Percentiles rank a stretch among this genome's conserved stretches.
Conservation (phyloP, 2,113 vertebrate genomes). For the Pristiophorus japonicus region DNA sequence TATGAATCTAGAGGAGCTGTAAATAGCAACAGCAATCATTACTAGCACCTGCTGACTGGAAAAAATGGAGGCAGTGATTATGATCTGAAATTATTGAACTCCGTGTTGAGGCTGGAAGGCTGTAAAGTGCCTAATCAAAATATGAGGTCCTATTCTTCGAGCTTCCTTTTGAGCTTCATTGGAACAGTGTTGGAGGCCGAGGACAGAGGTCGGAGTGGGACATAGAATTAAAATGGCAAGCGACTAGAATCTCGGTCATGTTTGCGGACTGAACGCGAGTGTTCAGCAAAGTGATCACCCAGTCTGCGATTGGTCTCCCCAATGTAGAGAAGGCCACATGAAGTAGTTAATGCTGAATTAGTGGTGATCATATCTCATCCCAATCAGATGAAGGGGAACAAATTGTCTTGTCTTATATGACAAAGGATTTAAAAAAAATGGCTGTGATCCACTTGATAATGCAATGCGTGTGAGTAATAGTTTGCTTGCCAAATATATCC, state of each 20-base stretch:
- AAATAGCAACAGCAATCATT: no score
- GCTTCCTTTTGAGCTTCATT: background rate
- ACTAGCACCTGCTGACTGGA: background rate
- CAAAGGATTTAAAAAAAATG: no score
- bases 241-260: background rate
- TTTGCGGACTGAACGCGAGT: background rate
- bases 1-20: background rate
- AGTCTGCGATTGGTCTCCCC: background rate
- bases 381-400: background rate
- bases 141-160: background rate
- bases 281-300: background rate
- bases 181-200: background rate
- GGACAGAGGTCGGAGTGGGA: background rate
- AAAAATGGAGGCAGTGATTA: background rate
- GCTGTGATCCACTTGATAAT: background rate
- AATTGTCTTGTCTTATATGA: background rate
- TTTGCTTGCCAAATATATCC: no score
- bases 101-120: background rate
- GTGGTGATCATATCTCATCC: background rate
- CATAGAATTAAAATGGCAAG: background rate
- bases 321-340: background rate
- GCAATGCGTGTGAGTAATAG: no score
- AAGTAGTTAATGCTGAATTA: background rate
- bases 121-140: background rate
- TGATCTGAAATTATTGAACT: background rate